These are phyloP conservation scores for Brachyistius frenatus DNA, from an alignment of 2,113 vertebrate species.

Conservation along the genomic window DNA sequence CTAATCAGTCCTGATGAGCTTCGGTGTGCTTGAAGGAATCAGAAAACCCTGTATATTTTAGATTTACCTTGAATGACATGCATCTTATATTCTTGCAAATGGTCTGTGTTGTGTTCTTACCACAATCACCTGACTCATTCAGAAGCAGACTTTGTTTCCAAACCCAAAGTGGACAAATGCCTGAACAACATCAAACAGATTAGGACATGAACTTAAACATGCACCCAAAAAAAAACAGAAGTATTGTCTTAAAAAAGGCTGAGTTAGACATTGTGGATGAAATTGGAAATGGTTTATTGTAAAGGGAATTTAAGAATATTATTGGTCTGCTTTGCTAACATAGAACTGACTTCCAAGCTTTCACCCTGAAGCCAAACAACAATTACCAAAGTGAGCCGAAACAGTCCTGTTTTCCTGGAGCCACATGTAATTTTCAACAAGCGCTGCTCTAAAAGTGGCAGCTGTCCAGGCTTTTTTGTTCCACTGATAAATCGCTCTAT, in stretches of 20 bases:
- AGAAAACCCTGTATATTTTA: not conserved
- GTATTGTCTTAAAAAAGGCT: not conserved
- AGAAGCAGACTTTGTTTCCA: not conserved
- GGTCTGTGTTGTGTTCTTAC: not conserved
- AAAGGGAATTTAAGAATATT: slow-evolving; percentile 16
- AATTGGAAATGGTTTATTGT: slow-evolving; percentile 8
- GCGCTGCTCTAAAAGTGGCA: slow-evolving; percentile 38
- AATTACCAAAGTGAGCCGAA: slow-evolving; percentile 30
- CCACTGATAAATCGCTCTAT: slow-evolving; percentile 41
- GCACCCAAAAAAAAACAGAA: not conserved
- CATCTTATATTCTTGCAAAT: not conserved
- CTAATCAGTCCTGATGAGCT: too few relatives aligned
- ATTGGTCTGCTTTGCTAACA: slow-evolving; percentile 30
- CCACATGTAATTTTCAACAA: slow-evolving; percentile 26
- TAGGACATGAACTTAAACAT: not conserved
- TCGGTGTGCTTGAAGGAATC: too few relatives aligned
- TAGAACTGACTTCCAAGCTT: slow-evolving; percentile 30
- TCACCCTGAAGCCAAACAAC: slow-evolving; percentile 19
- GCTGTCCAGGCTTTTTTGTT: slow-evolving; percentile 41
- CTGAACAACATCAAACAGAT: not conserved
- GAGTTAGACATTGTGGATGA: not conserved
- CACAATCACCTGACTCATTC: not conserved
- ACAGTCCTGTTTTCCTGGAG: slow-evolving; percentile 41
- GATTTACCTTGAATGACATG: not conserved
- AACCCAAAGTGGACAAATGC: not conserved